Conservation (phyloP, 2,888 invertebrate genomes). For the Meiosimyza decipiens region DNA sequence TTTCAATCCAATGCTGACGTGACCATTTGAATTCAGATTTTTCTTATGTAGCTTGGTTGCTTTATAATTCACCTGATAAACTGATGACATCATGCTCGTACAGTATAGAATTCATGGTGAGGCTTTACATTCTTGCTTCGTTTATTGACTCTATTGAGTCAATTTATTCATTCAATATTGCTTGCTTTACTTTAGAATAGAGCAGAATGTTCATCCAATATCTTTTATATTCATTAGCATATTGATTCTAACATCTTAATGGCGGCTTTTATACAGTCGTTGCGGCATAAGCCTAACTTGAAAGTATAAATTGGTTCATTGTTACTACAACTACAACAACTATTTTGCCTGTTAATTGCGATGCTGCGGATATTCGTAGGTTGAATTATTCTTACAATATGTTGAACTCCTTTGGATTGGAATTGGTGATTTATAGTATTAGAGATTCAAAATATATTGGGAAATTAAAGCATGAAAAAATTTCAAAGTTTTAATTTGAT, state of each 20-base stretch:
- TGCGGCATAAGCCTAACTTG: too few relatives aligned
- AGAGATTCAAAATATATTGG: too few relatives aligned
- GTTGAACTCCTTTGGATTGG: too few relatives aligned
- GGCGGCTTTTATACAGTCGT: not conserved
- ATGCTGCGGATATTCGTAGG: too few relatives aligned
- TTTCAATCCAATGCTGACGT: not conserved
- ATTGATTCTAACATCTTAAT: constrained; percentile 14
- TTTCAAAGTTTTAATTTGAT: too few relatives aligned
- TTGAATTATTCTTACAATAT: too few relatives aligned
- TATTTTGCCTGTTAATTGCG: too few relatives aligned
- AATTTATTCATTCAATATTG: not conserved
- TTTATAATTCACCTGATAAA: constrained; percentile 30
- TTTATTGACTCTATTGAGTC: too few relatives aligned
- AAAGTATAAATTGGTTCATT: too few relatives aligned
- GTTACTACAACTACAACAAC: too few relatives aligned
- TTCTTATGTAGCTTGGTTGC: not conserved
- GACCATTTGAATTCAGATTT: not conserved
- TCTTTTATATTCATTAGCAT: constrained; percentile 20
- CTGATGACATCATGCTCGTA: constrained; percentile 27
- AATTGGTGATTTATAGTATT: too few relatives aligned
- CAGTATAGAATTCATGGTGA: not conserved
- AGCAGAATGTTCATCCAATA: not conserved
- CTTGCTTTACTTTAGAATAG: constrained; percentile 5
- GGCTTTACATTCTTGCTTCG: not conserved
- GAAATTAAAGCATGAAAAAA: too few relatives aligned